A percentile compares a stretch with the other conserved stretches of the same genome.
Conservation (phyloP, 2,888 invertebrate species). For the Dryococelus australis region DNA sequence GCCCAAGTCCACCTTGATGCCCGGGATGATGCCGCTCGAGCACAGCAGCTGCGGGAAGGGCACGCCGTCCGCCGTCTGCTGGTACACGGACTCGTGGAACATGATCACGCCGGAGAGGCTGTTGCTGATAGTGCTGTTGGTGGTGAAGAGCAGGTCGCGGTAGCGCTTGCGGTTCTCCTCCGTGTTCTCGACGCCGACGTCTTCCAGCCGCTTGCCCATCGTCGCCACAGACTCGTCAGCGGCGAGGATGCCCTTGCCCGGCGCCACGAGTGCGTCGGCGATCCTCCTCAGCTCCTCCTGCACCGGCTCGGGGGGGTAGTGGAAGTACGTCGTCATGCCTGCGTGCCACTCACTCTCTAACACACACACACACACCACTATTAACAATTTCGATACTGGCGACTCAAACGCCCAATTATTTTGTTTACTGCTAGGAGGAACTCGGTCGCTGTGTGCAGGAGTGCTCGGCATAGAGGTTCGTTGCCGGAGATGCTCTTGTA, state of each 20-base stretch:
- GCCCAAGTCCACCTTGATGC: constrained; percentile 97
- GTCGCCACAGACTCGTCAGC: constrained; percentile 97
- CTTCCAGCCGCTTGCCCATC: constrained; percentile 86
- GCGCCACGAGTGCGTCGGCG: constrained; percentile 88
- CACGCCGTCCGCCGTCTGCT: constrained; percentile 89
- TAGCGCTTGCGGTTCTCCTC: constrained; percentile 91
- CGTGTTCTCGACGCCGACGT: constrained; percentile 90
- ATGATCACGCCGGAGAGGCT: constrained; percentile 97
- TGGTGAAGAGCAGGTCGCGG: constrained; percentile 77
- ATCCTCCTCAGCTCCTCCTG: constrained; percentile 88
- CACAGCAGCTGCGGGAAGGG: constrained; percentile 85
- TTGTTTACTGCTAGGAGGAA: constrained; percentile 16
- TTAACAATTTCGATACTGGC: not conserved
- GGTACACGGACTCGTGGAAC: constrained; percentile 98
- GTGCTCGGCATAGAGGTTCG: not conserved
- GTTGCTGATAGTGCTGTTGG: constrained; percentile 73
- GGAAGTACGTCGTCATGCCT: constrained; percentile 81
- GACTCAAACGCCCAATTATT: not conserved
- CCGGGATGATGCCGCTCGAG: constrained; percentile 91
- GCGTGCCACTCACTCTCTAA: not conserved
- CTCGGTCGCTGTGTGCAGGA: not conserved
- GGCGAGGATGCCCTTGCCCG: constrained; percentile 96
- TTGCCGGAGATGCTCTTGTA: not conserved
- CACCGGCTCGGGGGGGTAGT: constrained; percentile 81
- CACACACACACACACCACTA: no score